phyloP scores from a whole-genome alignment of 2,888 invertebrate genomes.

The Sinohyriopsis cumingii region DNA sequence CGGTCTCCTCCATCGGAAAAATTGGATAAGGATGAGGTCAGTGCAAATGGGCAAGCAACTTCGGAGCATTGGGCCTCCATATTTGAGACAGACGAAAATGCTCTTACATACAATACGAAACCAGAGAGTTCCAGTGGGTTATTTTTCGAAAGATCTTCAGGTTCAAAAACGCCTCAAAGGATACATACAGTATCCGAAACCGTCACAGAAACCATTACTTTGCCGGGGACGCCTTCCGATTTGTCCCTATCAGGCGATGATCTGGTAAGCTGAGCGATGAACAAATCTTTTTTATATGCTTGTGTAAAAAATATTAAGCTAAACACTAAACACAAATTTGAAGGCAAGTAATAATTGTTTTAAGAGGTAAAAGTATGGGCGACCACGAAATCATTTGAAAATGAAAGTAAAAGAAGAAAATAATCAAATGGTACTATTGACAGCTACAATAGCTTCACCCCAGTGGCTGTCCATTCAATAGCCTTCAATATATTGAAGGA shows the following conservation, averaged over 20 bases:
- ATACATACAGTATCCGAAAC: slow-evolving; percentile 52
- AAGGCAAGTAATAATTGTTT: no score
- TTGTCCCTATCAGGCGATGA: slow-evolving; percentile 1
- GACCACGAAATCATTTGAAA: no score
- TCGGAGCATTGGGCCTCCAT: neutral
- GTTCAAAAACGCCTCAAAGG: slow-evolving; percentile 22
- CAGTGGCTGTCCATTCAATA: no score
- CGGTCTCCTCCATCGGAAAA: slow-evolving; percentile 41
- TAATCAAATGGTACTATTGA: no score
- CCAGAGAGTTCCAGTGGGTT: slow-evolving; percentile 13
- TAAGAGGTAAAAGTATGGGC: no score
- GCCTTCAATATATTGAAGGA: no score
- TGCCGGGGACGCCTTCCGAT: slow-evolving; percentile 46
- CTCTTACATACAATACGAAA: neutral
- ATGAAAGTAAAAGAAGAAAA: no score
- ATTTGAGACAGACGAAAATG: neutral
- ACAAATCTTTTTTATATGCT: no score
- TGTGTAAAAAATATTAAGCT: no score
- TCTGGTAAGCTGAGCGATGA: no score
- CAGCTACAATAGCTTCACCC: no score
- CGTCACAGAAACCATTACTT: slow-evolving; percentile 27
- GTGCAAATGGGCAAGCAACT: slow-evolving; percentile 2
- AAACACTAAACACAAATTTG: no score
- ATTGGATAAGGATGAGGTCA: slow-evolving; percentile 20
- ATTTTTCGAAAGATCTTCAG: slow-evolving; percentile 5